Base-by-base conservation (phyloP, 1,140 invertebrate species). In the Drosophila quadrilineata region DNA sequence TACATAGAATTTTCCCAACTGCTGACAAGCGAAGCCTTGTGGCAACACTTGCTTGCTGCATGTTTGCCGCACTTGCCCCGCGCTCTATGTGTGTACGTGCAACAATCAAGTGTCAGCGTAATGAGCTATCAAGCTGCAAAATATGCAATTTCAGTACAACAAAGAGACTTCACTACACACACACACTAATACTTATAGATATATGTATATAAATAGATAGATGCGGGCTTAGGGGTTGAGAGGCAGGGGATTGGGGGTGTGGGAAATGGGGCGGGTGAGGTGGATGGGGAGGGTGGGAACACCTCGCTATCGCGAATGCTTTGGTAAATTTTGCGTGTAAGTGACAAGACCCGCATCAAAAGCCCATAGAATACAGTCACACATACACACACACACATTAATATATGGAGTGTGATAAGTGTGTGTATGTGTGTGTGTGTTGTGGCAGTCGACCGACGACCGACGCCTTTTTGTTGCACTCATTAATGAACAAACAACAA, bases 101-200 rank as follows among this genome's bases (percentile, higher is more conserved):
- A 85, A 79, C 79, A 85, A 85, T 85, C 79, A 84, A 84, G 79
- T 85, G 79, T 79, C 79, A 68, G 80, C 74, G 70, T 84, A 84
- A 85, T 84, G 79, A 84, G 79, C 79, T 84, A 84, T 84, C 79
- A 84, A 84, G 77, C 79, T 85, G 74, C 79, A 84, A 84, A 84
- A 84, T 84, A 85, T 84, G 77, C 79, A 84, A 84, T 84, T 84
- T 84, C 59, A 77, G 69, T 64, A 80, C 73, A 71, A 77, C 79
- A 65, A 67, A 74, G 65, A 56, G 62, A 62, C 22, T 54, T n/a
- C 38, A 38, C 29, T 24, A 19, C 43, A 14, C 10, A 48, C 48
- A 41, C 10, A 43, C 10, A 56, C 29, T 40, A 10, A 21, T n/a
- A 19, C 19, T 21, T 2, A 12, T 6, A 22, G 8, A 33, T 3